These are phyloP conservation scores for Orchestia grillus DNA, from an alignment of 1,140 invertebrate species.

Conservation along the genomic window DNA sequence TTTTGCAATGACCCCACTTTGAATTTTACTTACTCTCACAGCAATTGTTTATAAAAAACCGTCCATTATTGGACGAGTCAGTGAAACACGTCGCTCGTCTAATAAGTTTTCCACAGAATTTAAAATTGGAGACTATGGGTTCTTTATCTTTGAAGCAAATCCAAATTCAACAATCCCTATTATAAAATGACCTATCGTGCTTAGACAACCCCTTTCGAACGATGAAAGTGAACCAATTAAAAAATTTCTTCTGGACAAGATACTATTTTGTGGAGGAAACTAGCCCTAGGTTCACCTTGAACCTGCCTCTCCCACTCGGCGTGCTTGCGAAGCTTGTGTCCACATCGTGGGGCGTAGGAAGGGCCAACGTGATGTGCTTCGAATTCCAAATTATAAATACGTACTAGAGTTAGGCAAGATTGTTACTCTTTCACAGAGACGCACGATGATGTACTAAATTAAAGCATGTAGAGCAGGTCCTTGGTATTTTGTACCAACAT, in stretches of 20 bases:
- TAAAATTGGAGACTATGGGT: not conserved
- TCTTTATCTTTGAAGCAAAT: too few species aligned
- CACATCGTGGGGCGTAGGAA: not conserved
- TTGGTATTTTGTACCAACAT: not conserved
- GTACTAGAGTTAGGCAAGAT: not conserved
- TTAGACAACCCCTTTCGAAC: too few species aligned
- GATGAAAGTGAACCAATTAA: too few species aligned
- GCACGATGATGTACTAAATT: too few species aligned
- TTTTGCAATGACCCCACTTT: too few species aligned
- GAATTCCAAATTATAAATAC: not conserved
- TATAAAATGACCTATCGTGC: too few species aligned
- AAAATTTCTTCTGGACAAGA: too few species aligned
- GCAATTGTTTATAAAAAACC: not conserved
- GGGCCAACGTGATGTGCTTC: not conserved
- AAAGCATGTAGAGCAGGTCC: not conserved
- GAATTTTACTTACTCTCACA: too few species aligned
- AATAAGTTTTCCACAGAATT: not conserved
- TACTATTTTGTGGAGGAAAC: not conserved
- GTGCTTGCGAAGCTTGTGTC: not conserved
- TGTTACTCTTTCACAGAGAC: not conserved
- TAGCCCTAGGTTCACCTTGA: not conserved
- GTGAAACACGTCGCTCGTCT: not conserved
- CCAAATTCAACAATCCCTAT: too few species aligned
- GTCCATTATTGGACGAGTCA: not conserved
- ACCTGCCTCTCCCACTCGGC: not conserved